Base-by-base conservation (phyloP, 1,140 invertebrate genomes). In the Callitettix versicolor region DNA sequence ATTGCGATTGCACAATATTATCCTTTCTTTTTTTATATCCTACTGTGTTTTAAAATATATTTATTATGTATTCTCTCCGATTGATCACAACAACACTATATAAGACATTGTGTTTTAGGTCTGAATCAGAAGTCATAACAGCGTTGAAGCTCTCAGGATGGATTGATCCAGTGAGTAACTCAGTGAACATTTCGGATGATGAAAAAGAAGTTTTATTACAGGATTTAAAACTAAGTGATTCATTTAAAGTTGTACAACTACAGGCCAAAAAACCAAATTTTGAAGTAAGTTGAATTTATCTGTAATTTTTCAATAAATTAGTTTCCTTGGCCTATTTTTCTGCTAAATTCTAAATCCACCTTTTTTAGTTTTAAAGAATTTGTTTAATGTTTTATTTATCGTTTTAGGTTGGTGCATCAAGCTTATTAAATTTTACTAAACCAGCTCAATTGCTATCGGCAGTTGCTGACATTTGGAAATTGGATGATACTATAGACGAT, bases 401-500 rank as follows among this genome's bases (percentile, higher is more conserved):
- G n/a, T 53, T 42, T 6, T 11, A 55, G 46, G 46, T 55, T 18
- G 54, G 54, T 9, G 54, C 54, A n/a, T 55, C 54, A 12, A 48
- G 44, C 21, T 34, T 30, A 33, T 34, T 55, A 20, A 63, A 33
- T n/a, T 80, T 51, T 62, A 71, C 18, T 75, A 74, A 33, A 71
- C 77, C 76, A 63, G 65, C 78, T 1, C 72, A 75, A 56, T 3
- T 30, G 26, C 26, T 9, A 4, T 72, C 69, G 30, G 73, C 76
- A 38, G 71, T 75, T 11, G 70, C 76, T 58, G 69, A 75, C 58
- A 76, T 87, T 0, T 91, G 88, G 88, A 80, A 80, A 58, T 63
- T 85, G 12, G 76, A 77, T 65, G 62, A 73, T 41, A 82, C 82
- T 66, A 78, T 79, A 58, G 86, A 91, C 65, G 78, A 84, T 61